These are phyloP conservation scores for Lycaena phlaeas DNA, from an alignment of 2,888 invertebrate species.

Conservation along the genomic window DNA sequence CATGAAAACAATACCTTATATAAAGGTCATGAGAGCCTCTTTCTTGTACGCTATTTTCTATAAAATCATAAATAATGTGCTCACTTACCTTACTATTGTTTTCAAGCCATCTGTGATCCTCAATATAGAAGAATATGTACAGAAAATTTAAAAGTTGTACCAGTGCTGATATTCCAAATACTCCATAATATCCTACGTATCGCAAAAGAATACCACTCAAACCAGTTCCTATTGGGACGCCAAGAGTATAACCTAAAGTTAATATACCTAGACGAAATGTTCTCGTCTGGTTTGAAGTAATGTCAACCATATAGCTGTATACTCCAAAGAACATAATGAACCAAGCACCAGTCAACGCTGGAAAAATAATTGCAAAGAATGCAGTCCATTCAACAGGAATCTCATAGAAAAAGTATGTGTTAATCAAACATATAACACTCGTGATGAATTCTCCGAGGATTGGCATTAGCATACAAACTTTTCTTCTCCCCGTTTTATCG, in stretches of 20 bases:
- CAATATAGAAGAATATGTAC: not conserved
- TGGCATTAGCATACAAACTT: slow-evolving; percentile 4
- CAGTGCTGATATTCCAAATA: not conserved
- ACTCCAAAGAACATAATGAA: not conserved
- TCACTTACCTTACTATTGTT: not conserved
- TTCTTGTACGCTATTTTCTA: not conserved
- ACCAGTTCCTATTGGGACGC: not conserved
- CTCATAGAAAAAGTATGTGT: slow-evolving; percentile 1
- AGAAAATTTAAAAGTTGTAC: not conserved
- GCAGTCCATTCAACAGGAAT: slow-evolving; percentile 2
- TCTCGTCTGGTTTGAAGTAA: slow-evolving; percentile 1
- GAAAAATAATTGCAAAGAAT: slow-evolving; percentile 1
- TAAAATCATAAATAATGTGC: too few relatives aligned
- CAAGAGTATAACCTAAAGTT: not conserved
- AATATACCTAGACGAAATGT: not conserved
- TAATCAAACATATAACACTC: not conserved
- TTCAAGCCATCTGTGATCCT: not conserved
- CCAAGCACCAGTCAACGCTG: not conserved
- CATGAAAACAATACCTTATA: too few relatives aligned
- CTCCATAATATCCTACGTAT: not conserved
- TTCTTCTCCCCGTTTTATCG: slow-evolving; percentile 58
- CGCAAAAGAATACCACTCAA: not conserved
- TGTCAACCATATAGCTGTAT: slow-evolving; percentile 1
- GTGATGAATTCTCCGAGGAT: slow-evolving; percentile 3
- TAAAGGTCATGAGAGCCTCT: not conserved